phyloP scores from a whole-genome alignment of 2,888 invertebrate species.

The Morpho helenor region DNA sequence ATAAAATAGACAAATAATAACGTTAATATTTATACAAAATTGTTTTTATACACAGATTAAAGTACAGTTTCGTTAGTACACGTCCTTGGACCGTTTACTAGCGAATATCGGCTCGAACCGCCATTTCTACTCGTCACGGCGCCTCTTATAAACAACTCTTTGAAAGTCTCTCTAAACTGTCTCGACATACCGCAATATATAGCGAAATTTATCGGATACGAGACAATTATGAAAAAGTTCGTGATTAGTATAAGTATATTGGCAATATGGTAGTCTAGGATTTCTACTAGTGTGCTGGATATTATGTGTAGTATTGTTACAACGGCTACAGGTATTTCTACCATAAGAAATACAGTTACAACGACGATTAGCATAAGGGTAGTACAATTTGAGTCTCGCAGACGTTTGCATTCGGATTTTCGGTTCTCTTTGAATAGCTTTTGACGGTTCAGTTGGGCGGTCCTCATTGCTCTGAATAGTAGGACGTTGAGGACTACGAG shows the following conservation, averaged over 20 bases:
- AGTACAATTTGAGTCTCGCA: constrained; percentile 90
- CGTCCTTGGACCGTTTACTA: constrained; percentile 90
- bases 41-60: constrained; percentile 46
- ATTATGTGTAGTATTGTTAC: constrained; percentile 91
- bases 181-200: constrained; percentile 98
- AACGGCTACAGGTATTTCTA: constrained; percentile 91
- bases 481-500: constrained; percentile 93
- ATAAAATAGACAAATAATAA: constrained; percentile 11
- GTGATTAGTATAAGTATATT: constrained; percentile 89
- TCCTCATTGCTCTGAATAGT: constrained; percentile 90
- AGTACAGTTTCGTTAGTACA: constrained; percentile 92
- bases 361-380: constrained; percentile 93
- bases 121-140: constrained; percentile 81
- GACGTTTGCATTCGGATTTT: constrained; percentile 88
- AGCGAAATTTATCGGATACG: constrained; percentile 96
- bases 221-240: constrained; percentile 94
- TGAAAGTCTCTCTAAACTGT: constrained; percentile 96
- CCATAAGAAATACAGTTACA: constrained; percentile 89
- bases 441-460: constrained; percentile 89
- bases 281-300: constrained; percentile 84
- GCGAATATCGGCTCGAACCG: constrained; percentile 87
- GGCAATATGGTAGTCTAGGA: constrained; percentile 87
- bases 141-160: constrained; percentile 86
- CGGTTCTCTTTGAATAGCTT: constrained; percentile 87
- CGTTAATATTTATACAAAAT: neutral